These are phyloP conservation scores for Leuciscus waleckii DNA, from an alignment of 2,797 vertebrate species.

Conservation along the genomic window DNA sequence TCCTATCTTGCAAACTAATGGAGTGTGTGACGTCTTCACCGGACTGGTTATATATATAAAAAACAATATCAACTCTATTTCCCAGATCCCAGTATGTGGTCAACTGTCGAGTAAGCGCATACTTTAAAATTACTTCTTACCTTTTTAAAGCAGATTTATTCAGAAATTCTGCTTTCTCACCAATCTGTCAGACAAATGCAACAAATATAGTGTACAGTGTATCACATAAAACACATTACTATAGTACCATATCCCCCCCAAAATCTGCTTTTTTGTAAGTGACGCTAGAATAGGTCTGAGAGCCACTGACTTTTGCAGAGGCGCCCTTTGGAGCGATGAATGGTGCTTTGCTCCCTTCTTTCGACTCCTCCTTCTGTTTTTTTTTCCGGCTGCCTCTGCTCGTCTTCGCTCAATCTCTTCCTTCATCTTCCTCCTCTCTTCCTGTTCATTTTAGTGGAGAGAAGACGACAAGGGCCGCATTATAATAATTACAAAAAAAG, in stretches of 20 bases:
- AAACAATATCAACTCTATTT: neutral
- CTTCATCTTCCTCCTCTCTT: conserved; percentile 93
- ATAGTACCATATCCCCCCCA: neutral
- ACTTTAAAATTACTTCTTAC: conserved; percentile 71
- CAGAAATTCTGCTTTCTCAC: conserved; percentile 91
- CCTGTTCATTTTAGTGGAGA: conserved; percentile 72
- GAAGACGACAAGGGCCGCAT: neutral
- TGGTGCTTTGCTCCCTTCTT: conserved; percentile 79
- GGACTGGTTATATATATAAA: conserved; percentile 65
- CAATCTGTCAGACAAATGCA: conserved; percentile 80
- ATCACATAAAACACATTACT: neutral
- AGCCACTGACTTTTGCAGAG: conserved; percentile 86
- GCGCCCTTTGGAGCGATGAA: conserved; percentile 93
- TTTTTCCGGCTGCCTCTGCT: conserved; percentile 94
- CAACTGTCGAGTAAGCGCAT: neutral
- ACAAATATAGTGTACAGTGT: neutral
- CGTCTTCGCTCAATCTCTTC: conserved; percentile 96
- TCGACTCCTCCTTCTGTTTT: conserved; percentile 84
- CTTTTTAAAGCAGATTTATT: conserved; percentile 94
- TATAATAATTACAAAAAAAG: neutral
- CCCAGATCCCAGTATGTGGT: neutral
- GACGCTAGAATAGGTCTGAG: neutral
- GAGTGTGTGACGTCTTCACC: conserved; percentile 83
- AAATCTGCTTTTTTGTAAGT: neutral
- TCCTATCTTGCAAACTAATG: conserved; percentile 92